Evolutionary conservation across 2,888 invertebrate genomes (phyloP), one percentile per base, ranked within the genome.

Genomic region (Synergus gifuensis): DNA sequence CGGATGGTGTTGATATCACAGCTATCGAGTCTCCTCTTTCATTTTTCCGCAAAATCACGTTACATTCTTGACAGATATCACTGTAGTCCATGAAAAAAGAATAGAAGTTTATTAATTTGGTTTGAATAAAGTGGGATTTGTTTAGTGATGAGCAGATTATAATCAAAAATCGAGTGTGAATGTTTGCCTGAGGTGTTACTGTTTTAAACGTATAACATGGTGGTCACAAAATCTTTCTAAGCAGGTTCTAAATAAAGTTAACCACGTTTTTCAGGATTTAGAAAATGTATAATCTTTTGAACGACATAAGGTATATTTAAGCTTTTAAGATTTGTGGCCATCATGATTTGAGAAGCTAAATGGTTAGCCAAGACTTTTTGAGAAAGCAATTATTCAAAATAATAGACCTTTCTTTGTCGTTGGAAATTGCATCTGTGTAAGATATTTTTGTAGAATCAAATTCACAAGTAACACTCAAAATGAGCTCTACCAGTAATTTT

Each of bases 1-100:
- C 91, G 82, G 90, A 90, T 11, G 87, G 83, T 79, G 85, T 85
- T 69, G 88, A 87, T 81, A 87, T 90, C 79, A 85, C 80, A 83
- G 87, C 88, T 78, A 84, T 83, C 78, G 73, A 73, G 54, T 73
- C 73, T 3, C 49, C 46, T 49, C 54, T 49, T 73, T 73, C 54
- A 73, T 54, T 54, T 16, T 49, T 36, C 1, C 54, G 16, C 28
- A n/a, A 54, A 8, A 40, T 16, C 22, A n/a, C 11, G 11, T 73
- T 73, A 73, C 54, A 54, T 73, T 46, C 73, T 54, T 54, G 36
- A n/a, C n/a, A 54, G 16, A n/a, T 49, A 28, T 73, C 36, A 11
- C 36, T 73, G 16, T 36, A 49, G n/a, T 73, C 36, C 36, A 54
- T 73, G 9, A 1, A 54, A 73, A n/a, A 73, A 28, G 8, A 36